Evolutionary conservation across 2,888 invertebrate genomes (phyloP), one percentile per base, ranked within the genome.

Genomic region (Cerceris rybyensis): DNA sequence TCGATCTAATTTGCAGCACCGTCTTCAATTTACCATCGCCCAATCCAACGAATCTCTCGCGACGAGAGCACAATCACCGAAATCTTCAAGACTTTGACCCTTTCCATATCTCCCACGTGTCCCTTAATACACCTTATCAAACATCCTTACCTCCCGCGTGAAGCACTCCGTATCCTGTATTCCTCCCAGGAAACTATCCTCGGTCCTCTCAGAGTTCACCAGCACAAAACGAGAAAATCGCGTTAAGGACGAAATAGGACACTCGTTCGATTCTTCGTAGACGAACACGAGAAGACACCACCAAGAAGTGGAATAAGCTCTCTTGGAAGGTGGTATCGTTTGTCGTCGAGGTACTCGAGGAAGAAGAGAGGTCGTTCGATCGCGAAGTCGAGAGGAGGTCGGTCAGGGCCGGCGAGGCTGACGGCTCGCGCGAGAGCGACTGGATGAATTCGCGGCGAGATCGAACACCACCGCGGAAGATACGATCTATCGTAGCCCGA

Each of bases 401-500:
- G 50, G 16, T 17, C 58, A 49, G 60, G 61, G 41, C 57, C 57
- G 55, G 58, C 46, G 16, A 42, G 74, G 28, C 67, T 59, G 65
- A 54, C 67, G 70, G 49, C 49, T 41, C 61, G 59, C 71, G 74
- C 70, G 63, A 50, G 57, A 55, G 65, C 54, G 41, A 65, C 64
- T 61, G 76, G 75, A 75, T 68, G 73, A 49, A 73, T 75, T 58
- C 67, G 73, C 84, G 82, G 76, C 64, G 70, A 76, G 85, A 88
- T 89, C 89, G 88, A 86, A 88, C 66, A 69, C 81, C 28, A 28
- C 83, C 87, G 61, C 78, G 71, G 54, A 67, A 74, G 89, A 89
- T 89, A 88, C 89, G 88, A 91, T 91, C 92, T 92, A 90, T 90
- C 91, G 89, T 90, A 89, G 90, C 83, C 91, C 87, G 90, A 90